phyloP scores from a whole-genome alignment of 2,113 vertebrate species.

The Ariopsis seemanni region DNA sequence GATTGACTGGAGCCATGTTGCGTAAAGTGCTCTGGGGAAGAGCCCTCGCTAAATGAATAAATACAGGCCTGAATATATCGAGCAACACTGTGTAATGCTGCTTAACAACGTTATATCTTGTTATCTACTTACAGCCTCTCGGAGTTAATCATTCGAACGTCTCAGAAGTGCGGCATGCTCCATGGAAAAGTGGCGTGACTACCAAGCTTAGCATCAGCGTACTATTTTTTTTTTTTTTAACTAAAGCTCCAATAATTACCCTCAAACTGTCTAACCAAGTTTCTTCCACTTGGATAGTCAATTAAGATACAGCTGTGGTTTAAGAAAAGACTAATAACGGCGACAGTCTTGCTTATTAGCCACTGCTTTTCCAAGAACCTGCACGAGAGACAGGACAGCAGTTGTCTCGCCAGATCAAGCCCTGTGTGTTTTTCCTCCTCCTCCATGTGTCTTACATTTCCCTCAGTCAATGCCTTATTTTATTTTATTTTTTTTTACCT shows the following conservation, averaged over 20 bases:
- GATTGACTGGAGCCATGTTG: constrained; percentile 9
- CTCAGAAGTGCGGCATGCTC: not conserved
- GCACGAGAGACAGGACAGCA: constrained; percentile 31
- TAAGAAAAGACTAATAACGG: constrained; percentile 46
- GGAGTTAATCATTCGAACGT: not conserved
- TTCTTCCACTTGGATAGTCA: constrained; percentile 49
- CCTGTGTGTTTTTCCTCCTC: not conserved
- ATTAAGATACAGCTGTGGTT: constrained; percentile 50
- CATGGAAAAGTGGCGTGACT: not conserved
- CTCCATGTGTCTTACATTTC: constrained; percentile 17
- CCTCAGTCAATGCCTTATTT: constrained; percentile 14
- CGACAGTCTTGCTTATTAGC: constrained; percentile 49
- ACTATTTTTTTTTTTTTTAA: constrained; percentile 19
- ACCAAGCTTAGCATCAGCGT: not conserved
- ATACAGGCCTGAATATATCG: not conserved
- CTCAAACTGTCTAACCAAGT: constrained; percentile 50
- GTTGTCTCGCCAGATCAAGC: constrained; percentile 22
- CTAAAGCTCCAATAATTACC: constrained; percentile 49
- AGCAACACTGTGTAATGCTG: not conserved
- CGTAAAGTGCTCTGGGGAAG: constrained; percentile 7
- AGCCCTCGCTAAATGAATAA: constrained; percentile 10
- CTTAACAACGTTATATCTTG: constrained; percentile 15
- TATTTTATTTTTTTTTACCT: constrained; percentile 15
- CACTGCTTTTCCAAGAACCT: constrained; percentile 22
- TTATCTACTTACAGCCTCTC: not conserved